These are phyloP conservation scores for Oedothorax gibbosus DNA, from an alignment of 1,140 invertebrate species.

Conservation along the genomic window DNA sequence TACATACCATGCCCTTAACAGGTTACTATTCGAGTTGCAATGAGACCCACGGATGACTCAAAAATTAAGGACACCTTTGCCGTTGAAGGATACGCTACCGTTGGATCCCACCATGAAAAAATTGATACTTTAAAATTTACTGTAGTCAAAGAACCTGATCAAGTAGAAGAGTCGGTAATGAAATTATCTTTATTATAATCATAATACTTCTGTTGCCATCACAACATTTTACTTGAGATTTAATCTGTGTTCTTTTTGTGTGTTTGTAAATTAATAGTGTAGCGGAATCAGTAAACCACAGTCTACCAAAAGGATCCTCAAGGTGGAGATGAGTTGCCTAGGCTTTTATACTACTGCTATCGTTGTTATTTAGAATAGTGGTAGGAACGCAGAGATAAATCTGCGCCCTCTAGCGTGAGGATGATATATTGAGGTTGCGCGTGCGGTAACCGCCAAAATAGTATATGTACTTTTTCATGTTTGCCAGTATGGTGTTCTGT, in stretches of 20 bases:
- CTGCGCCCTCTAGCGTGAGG: too few relatives aligned
- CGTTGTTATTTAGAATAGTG: too few relatives aligned
- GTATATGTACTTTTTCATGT: too few relatives aligned
- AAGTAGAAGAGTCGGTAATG: slow-evolving; percentile 50
- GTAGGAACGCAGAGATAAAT: too few relatives aligned
- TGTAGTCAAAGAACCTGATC: slow-evolving; percentile 34
- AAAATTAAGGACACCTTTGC: slow-evolving; percentile 30
- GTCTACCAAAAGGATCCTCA: too few relatives aligned
- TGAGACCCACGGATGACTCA: slow-evolving; percentile 41
- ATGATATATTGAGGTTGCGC: too few relatives aligned
- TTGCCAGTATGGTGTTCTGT: too few relatives aligned
- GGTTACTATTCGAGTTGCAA: slow-evolving; percentile 51
- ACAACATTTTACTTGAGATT: background rate
- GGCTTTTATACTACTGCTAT: too few relatives aligned
- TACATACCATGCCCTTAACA: background rate
- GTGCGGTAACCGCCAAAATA: too few relatives aligned
- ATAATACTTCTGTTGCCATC: background rate
- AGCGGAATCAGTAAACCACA: too few relatives aligned
- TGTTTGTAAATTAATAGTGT: too few relatives aligned
- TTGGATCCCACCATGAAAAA: slow-evolving; percentile 38
- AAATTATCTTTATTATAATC: background rate
- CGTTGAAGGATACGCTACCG: slow-evolving; percentile 41
- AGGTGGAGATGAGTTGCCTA: too few relatives aligned
- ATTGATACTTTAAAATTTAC: slow-evolving; percentile 49
- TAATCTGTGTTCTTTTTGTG: background rate